Base-by-base conservation (phyloP, 2,113 vertebrate genomes). In the Cyanoderma ruficeps region DNA sequence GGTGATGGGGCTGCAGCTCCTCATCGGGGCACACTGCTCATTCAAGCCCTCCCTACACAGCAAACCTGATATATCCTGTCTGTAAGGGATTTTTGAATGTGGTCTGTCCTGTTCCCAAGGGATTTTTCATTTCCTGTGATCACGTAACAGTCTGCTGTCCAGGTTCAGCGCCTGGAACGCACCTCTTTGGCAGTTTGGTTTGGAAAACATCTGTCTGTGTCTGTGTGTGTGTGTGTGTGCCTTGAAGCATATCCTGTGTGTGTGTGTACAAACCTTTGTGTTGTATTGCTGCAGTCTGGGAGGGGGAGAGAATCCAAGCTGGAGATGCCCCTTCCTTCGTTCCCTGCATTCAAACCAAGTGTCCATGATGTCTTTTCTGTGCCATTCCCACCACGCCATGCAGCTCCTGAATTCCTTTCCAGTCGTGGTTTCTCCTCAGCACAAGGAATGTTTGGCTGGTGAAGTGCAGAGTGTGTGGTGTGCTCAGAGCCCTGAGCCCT, bases 341-440 rank as follows among this genome's bases (percentile, higher is more conserved):
- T 47, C 69, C 68, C 75, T 92, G 91, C 94, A 28, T 94, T 95
- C 88, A 35, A 78, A 77, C 81, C 82, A 84, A 96, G 78, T 90
- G 72, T 94, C 90, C 1, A 1, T 77, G 90, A 23, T 65, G 85
- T 93, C 90, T 57, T 37, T 64, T 30, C 55, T 81, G 86, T 93
- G 94, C 90, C 94, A 50, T 60, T 85, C 9, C 8, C 83, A 56
- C 82, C 63, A 4, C 0, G 57, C 83, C 86, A 21, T 42, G 70
- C 81, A 96, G 68, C 82, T 80, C 79, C 82, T 8, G 5, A 64
- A 60, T 56, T 88, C 86, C 81, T 76, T 71, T 63, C 23, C 0
- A 0, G 27, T 69, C 71, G 83, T 41, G 65, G 72, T 90, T 97
- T 95, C 72, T 94, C 71, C 87, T 65, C 76, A 74, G 89, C 68